Base-by-base conservation (phyloP, 1,140 invertebrate species). In the Bombyx mori region DNA sequence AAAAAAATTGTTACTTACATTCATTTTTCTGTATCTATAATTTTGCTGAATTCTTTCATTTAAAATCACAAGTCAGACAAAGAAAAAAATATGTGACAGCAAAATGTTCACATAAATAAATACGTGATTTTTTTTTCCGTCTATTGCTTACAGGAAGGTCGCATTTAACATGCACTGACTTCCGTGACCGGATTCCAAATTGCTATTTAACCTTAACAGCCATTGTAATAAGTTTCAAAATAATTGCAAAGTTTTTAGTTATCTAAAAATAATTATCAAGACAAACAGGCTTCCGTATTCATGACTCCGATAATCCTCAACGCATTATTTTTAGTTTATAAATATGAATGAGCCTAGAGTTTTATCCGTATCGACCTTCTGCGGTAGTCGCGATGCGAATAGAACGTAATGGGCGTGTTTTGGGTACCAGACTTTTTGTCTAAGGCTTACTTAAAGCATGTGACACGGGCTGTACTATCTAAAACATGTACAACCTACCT, bases 111-210 rank as follows among this genome's bases (percentile, higher is more conserved):
- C 42, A 44, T 51, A 35, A 9, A 35, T 42, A 51, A 35, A 51
- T 51, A 10, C 12, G 42, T 8, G 12, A 42, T 43, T 10, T 1
- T 70, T 71, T 68, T 71, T 71, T 73, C 65, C 66, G 66, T 64
- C 59, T 60, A 63, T 65, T 72, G 66, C 68, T 75, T 61, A 68
- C 57, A 62, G 68, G 64, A 72, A 79, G 74, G 71, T 68, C 69
- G 58, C 52, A 48, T 65, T 69, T 68, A 51, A 60, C 49, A 65
- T 61, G 61, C 62, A 54, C 44, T 53, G 58, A 43, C 42, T 18
- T 61, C 35, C 67, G 71, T 74, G 75, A 77, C 63, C 54, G 9
- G 67, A 66, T 48, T 71, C 70, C 66, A 62, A 77, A 76, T 73
- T 57, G 59, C 52, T 46, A 10, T 63, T 69, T 61, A 61, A 56